Evolutionary conservation across 2,113 vertebrate species (phyloP).

Genomic region (Nothoprocta perdicaria): DNA sequence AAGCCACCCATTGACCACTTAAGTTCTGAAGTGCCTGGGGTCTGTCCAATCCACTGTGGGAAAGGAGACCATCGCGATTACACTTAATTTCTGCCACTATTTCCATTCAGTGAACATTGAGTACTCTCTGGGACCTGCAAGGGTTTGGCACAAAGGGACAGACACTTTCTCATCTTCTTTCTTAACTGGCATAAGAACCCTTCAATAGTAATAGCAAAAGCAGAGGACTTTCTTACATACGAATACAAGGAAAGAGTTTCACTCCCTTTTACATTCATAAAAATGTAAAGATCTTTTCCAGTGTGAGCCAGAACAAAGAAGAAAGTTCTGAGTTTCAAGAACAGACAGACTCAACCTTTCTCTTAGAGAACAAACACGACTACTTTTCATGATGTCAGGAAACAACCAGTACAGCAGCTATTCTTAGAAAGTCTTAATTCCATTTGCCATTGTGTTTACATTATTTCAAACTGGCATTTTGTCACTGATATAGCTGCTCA

Average conservation of each 20-base stretch:
- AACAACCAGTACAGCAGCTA: not conserved
- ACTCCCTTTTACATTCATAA: not conserved
- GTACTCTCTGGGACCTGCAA: not conserved
- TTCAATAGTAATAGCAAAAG: not conserved
- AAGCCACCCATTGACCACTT: not conserved
- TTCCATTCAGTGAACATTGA: not conserved
- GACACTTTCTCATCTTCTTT: not conserved
- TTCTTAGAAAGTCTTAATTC: not conserved
- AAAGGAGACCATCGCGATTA: not conserved
- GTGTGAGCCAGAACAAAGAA: not conserved
- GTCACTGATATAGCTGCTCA: not conserved
- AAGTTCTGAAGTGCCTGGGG: rapidly evolving
- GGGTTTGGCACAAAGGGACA: not conserved
- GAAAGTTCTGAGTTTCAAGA: not conserved
- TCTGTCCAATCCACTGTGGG: not conserved
- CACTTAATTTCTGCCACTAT: not conserved
- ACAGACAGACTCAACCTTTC: not conserved
- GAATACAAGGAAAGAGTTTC: not conserved
- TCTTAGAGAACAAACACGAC: not conserved
- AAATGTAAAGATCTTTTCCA: not conserved
- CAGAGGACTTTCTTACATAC: not conserved
- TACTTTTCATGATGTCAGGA: not conserved
- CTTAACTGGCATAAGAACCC: not conserved
- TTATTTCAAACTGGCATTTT: not conserved
- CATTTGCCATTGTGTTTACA: not conserved